Evolutionary conservation across 2,797 vertebrate genomes (phyloP).

Genomic region (Gambusia yucatana): DNA sequence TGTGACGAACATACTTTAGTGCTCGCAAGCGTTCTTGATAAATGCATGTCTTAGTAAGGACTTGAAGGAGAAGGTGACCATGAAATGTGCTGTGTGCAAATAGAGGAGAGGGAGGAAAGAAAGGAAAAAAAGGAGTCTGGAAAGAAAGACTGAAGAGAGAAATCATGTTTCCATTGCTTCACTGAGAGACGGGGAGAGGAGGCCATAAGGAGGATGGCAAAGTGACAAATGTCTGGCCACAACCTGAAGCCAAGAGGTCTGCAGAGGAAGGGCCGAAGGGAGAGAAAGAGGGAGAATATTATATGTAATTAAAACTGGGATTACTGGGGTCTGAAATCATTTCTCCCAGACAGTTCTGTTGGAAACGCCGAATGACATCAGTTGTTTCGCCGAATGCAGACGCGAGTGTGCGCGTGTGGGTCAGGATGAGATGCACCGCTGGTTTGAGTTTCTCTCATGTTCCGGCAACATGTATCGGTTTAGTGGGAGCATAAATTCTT

Average conservation of each 20-base stretch:
- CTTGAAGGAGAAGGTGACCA: conserved; percentile 24
- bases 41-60: conserved; percentile 27
- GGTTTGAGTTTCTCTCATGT: not conserved
- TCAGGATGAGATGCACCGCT: conserved; percentile 1
- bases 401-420: not conserved
- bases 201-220: conserved; percentile 73
- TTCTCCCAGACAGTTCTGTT: conserved; percentile 62
- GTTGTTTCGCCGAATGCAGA: conserved; percentile 12
- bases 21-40: conserved; percentile 1
- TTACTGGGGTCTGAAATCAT: conserved; percentile 71
- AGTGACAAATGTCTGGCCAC: conserved; percentile 74
- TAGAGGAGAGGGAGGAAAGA: not conserved
- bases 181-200: conserved; percentile 55
- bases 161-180: conserved; percentile 75
- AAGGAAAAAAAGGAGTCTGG: conserved; percentile 20
- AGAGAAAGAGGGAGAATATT: conserved; percentile 40
- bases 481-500: not conserved
- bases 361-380: conserved; percentile 66
- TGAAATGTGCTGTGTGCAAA: conserved; percentile 21
- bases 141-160: conserved; percentile 56
- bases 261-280: conserved; percentile 41
- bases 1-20: conserved; percentile 5
- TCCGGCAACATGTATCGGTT: not conserved
- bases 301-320: conserved; percentile 73
- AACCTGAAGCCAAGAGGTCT: conserved; percentile 62